Evolutionary conservation across 2,888 invertebrate species (phyloP).

Genomic region (Drosophila neotestacea): DNA sequence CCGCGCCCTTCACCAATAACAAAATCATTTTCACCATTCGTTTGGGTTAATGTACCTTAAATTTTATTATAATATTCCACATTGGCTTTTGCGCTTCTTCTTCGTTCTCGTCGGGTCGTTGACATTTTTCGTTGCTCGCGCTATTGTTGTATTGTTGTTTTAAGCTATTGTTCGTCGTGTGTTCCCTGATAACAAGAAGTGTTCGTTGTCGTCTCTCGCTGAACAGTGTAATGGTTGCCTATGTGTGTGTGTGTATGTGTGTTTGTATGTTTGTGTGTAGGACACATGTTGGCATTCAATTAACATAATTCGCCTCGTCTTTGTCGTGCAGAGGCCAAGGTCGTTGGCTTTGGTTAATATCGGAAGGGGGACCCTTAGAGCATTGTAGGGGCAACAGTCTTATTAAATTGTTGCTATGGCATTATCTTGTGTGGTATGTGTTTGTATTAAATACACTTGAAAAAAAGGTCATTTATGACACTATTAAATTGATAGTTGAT

Average conservation of each 20-base stretch:
- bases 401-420: neutral
- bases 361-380: neutral
- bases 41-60: slow-evolving; percentile 78
- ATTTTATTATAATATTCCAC: slow-evolving; percentile 76
- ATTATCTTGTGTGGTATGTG: too few relatives aligned
- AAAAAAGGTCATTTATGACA: too few relatives aligned
- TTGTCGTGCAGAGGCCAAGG: slow-evolving; percentile 48
- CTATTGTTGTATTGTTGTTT: slow-evolving; percentile 51
- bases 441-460: too few relatives aligned
- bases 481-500: too few relatives aligned
- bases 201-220: slow-evolving; percentile 20
- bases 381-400: neutral
- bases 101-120: slow-evolving; percentile 68
- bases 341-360: slow-evolving; percentile 40
- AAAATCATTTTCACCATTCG: slow-evolving; percentile 31
- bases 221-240: slow-evolving; percentile 41
- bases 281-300: slow-evolving; percentile 41
- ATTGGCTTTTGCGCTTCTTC: slow-evolving; percentile 47
- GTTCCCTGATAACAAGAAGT: slow-evolving; percentile 52
- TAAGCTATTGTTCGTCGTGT: slow-evolving; percentile 64
- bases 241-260: neutral
- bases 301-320: slow-evolving; percentile 46
- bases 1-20: slow-evolving; percentile 50
- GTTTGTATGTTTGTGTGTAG: slow-evolving; percentile 14
- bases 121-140: slow-evolving; percentile 69